A percentile compares a stretch with the other conserved stretches of the same genome.
These are phyloP conservation scores for Eulemur rubriventer DNA, from an alignment of 2,797 vertebrate genomes.

Conservation along the genomic window DNA sequence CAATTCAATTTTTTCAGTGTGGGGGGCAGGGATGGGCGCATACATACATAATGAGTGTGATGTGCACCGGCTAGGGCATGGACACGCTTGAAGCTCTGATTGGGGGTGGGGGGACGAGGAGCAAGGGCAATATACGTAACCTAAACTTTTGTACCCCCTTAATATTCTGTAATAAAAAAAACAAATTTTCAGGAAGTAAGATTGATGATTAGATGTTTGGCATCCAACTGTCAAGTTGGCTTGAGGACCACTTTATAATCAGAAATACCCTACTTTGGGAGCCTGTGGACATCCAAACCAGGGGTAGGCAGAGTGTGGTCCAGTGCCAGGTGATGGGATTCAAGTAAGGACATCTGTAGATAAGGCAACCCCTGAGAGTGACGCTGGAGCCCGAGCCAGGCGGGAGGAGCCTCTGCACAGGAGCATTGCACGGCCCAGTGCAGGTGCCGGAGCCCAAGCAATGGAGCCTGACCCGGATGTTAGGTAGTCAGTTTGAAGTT, in stretches of 20 bases:
- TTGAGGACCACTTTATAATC: background rate
- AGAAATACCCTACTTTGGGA: background rate
- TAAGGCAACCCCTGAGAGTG: background rate
- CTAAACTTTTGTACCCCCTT: too few species aligned
- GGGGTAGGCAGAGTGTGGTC: too few species aligned
- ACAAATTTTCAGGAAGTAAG: background rate
- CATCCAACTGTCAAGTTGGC: background rate
- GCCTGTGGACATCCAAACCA: background rate
- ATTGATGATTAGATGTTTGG: background rate
- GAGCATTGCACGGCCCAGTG: rapidly evolving
- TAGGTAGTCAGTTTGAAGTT: background rate
- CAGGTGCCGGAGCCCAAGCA: background rate
- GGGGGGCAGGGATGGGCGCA: too few species aligned
- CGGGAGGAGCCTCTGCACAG: background rate
- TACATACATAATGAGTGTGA: too few species aligned
- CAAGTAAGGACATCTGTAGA: background rate
- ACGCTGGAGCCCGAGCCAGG: rapidly evolving
- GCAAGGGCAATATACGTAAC: too few species aligned
- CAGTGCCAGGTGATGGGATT: background rate
- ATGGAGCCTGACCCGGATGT: rapidly evolving
- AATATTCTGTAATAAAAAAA: too few species aligned
- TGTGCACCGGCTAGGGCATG: too few species aligned
- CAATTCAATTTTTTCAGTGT: background rate
- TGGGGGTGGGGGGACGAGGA: rapidly evolving
- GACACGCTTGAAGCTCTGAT: too few species aligned